These are phyloP conservation scores for Gisinianus flammeolus DNA, from an alignment of 2,888 invertebrate species.

Conservation along the genomic window DNA sequence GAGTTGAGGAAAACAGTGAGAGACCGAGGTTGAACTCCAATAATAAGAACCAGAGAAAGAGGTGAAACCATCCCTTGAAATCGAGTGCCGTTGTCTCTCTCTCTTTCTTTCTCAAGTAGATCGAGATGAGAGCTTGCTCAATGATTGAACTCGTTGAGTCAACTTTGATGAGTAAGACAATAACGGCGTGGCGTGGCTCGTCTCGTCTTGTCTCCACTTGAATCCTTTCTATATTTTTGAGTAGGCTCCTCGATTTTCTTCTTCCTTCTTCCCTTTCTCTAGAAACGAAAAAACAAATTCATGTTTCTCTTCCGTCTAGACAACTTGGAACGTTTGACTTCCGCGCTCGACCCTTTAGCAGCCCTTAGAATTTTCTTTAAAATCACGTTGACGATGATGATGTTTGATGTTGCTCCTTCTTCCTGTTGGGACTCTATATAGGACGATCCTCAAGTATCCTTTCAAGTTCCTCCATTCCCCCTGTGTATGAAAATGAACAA, in stretches of 20 bases:
- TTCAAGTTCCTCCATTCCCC: too few relatives aligned
- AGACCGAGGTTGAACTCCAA: neutral
- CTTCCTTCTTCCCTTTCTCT: neutral
- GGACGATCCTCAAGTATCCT: too few relatives aligned
- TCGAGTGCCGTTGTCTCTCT: neutral
- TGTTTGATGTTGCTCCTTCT: too few relatives aligned
- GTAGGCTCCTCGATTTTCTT: neutral
- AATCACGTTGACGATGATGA: too few relatives aligned
- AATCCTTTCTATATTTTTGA: neutral
- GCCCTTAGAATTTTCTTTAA: too few relatives aligned
- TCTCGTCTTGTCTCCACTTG: neutral
- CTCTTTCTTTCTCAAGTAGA: neutral
- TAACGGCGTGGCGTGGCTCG: neutral
- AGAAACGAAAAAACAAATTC: neutral
- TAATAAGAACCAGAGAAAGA: too few relatives aligned
- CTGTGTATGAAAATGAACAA: too few relatives aligned
- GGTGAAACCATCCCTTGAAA: too few relatives aligned
- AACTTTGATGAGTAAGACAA: neutral
- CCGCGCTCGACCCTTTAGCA: too few relatives aligned
- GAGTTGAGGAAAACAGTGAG: neutral
- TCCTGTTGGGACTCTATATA: too few relatives aligned
- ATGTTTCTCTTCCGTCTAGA: too few relatives aligned
- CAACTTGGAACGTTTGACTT: too few relatives aligned
- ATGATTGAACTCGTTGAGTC: constrained; percentile 2
- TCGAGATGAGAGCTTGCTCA: neutral